Evolutionary conservation across 2,888 invertebrate genomes (phyloP).

Genomic region (Conchocele bisecta): DNA sequence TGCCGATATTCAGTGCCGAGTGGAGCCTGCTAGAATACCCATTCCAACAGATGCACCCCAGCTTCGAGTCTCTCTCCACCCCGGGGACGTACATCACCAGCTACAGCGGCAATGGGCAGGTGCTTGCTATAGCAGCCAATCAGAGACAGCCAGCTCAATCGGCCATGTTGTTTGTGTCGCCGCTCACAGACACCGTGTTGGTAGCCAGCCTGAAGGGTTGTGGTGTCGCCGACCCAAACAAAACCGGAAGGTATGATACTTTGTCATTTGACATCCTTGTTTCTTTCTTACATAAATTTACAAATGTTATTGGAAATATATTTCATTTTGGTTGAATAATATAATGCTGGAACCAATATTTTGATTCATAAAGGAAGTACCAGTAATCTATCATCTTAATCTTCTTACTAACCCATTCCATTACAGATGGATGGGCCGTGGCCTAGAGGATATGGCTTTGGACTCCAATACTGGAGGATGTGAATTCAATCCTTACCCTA

Average conservation of each 20-base stretch:
- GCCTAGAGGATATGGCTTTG: too few relatives aligned
- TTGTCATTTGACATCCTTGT: too few relatives aligned
- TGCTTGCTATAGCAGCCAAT: conserved; percentile 80
- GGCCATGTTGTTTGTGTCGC: conserved; percentile 77
- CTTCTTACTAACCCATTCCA: not conserved
- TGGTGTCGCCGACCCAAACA: conserved; percentile 64
- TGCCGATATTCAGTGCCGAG: conserved; percentile 63
- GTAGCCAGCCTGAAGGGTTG: conserved; percentile 73
- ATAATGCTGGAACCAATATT: too few relatives aligned
- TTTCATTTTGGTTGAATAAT: too few relatives aligned
- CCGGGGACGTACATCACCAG: conserved; percentile 71
- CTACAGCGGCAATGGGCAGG: conserved; percentile 76
- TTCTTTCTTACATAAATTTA: too few relatives aligned
- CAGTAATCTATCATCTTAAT: too few relatives aligned
- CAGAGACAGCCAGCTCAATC: conserved; percentile 72
- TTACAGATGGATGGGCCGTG: not conserved
- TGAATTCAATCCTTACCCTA: too few relatives aligned
- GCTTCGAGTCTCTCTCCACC: conserved; percentile 68
- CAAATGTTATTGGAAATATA: too few relatives aligned
- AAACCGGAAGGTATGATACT: conserved; percentile 66
- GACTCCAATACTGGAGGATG: too few relatives aligned
- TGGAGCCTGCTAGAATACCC: conserved; percentile 74
- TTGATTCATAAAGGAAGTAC: too few relatives aligned
- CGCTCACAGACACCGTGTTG: conserved; percentile 75
- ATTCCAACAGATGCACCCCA: conserved; percentile 65